Conservation (phyloP, 2,888 invertebrate genomes). For the Argynnis bischoffii region DNA sequence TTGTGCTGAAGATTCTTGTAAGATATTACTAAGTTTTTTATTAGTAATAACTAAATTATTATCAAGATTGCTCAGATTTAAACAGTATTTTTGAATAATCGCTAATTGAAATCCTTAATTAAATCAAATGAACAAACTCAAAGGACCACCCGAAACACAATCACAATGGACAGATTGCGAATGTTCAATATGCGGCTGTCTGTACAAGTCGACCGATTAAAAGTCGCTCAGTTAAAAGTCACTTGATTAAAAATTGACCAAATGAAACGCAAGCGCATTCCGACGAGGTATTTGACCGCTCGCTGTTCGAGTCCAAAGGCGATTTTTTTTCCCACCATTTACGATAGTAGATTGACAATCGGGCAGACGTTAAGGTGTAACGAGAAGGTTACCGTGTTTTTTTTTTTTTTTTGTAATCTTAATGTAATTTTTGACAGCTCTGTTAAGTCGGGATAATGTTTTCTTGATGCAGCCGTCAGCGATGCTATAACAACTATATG, state of each 20-base stretch:
- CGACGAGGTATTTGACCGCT: constrained; percentile 45
- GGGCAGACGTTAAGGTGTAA: constrained; percentile 33
- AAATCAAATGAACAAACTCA: constrained; percentile 10
- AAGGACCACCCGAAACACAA: constrained; percentile 29
- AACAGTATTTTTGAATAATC: not conserved
- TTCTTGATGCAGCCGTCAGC: not conserved
- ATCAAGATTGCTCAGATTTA: not conserved
- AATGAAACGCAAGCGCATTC: constrained; percentile 45
- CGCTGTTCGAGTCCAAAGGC: constrained; percentile 27
- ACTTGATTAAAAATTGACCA: constrained; percentile 39
- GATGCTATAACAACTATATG: not conserved
- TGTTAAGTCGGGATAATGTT: constrained; percentile 20
- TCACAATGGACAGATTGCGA: constrained; percentile 27
- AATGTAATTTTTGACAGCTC: constrained; percentile 32
- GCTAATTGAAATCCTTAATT: constrained; percentile 6
- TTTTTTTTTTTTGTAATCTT: constrained; percentile 33
- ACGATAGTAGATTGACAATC: constrained; percentile 35
- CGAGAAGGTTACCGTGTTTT: constrained; percentile 21
- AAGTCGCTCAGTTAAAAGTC: constrained; percentile 33
- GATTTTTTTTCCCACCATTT: constrained; percentile 42
- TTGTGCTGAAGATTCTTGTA: too few species aligned
- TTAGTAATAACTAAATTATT: not conserved
- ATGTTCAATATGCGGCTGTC: constrained; percentile 26
- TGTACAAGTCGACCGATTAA: constrained; percentile 22
- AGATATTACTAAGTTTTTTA: too few species aligned